Base-by-base conservation (phyloP, 2,888 invertebrate genomes). In the Xylota sylvarum region DNA sequence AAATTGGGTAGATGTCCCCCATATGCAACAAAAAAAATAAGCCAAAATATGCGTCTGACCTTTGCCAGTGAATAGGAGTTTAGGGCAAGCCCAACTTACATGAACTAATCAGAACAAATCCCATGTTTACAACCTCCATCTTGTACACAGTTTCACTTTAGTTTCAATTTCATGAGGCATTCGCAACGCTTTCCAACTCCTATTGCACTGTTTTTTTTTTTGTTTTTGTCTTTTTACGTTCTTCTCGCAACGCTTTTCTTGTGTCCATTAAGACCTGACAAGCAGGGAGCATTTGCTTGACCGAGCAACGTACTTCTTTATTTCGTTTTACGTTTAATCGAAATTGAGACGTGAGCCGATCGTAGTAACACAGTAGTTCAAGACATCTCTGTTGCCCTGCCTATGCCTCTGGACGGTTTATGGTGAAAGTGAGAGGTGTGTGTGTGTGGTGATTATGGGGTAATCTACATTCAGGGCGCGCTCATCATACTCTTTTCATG, bases 401-500 rank as follows among this genome's bases (percentile, higher is more conserved):
- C 55, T 35, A 10, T 32, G 52, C 27, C 40, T 30, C 55, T 27
- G 37, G 12, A 4, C 14, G 32, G 23, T 23, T 19, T 40, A 40
- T 7, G 76, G 85, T 76, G 81, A 85, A 85, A 85, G 85, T 80
- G 52, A 76, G 64, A 72, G 70, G 50, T 72, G 58, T 43, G 64
- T 30, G 64, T 30, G 12, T 23, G 46, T 19, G 55, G 50, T 80
- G 55, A 73, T 79, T 80, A 70, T 65, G 69, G 84, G 32, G 48
- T 73, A 86, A 86, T 86, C 82, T 82, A 52, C 62, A 82, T 82
- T 81, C 82, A 86, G 72, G 77, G 82, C 77, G 85, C 72, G 64
- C 62, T 14, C 43, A 64, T 72, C 65, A 60, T 58, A 19, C 40
- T 50, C 1, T 40, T 48, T 37, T 70, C 62, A 62, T 40, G 60